Base-by-base conservation (phyloP, 1,140 invertebrate genomes). In the Gryon sp. region DNA sequence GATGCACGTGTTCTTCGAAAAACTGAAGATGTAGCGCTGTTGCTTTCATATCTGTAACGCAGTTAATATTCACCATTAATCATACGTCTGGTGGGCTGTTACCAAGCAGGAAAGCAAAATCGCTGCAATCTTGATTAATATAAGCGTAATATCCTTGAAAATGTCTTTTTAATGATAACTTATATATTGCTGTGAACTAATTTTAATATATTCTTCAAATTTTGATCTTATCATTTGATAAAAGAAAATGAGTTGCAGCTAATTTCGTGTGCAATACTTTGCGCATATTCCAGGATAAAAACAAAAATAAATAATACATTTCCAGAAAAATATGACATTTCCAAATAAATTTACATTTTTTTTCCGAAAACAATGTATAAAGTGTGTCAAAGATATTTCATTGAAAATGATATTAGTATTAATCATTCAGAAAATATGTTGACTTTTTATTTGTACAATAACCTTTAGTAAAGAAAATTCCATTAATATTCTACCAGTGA, bases 91-190 rank as follows among this genome's bases (percentile, higher is more conserved):
- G n/a, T n/a, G 8, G 26, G 72, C 72, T 48, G 62, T 18, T 62
- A 34, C 32, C 5, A 48, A 45, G 63, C 48, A 66, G 60, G 55
- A 74, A 74, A 34, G 55, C 43, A 66, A 75, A 75, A 68, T 75
- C 62, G 55, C 68, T 68, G 72, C 72, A 46, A 75, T 75, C 72
- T 75, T 75, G 72, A 75, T 75, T 75, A 75, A 75, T 75, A 68
- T 38, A 75, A 41, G 53, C 62, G 22, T 62, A 62, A 62, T 62
- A 75, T 74, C 24, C 62, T 66, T 53, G 62, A 62, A 74, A 74
- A 74, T 74, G 70, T 74, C 70, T 74, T 66, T 66, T 66, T 74
- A 74, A 74, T 66, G 70, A 30, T 45, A 68, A 75, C 62, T 75
- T 68, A 68, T 62, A 46, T 46, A 59, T 41, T 14, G 1, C 26